phyloP scores from a whole-genome alignment of 1,140 invertebrate genomes.

The Brachionus asplanchnoidis region DNA sequence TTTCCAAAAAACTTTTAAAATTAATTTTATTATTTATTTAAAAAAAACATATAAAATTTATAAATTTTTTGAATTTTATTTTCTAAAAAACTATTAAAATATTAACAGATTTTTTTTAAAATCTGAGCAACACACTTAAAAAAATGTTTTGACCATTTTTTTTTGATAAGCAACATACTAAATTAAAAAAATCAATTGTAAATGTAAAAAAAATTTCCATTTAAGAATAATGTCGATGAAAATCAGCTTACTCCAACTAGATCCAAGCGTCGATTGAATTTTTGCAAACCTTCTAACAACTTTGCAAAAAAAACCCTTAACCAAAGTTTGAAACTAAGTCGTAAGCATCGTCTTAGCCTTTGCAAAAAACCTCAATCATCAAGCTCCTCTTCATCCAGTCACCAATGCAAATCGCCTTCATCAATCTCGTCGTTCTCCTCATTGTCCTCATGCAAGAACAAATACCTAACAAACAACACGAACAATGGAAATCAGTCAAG shows the following conservation, averaged over 20 bases:
- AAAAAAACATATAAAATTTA: too few relatives aligned
- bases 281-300: not conserved
- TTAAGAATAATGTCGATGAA: not conserved
- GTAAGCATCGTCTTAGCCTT: not conserved
- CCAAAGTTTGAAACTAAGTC: not conserved
- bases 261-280: conserved; percentile 17
- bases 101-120: too few relatives aligned
- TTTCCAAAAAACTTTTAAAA: too few relatives aligned
- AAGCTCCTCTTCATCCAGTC: not conserved
- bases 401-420: conserved; percentile 39
- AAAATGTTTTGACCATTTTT: too few relatives aligned
- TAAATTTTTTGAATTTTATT: too few relatives aligned
- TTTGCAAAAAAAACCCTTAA: not conserved
- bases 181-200: too few relatives aligned
- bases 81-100: too few relatives aligned
- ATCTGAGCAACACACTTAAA: too few relatives aligned
- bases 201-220: not conserved
- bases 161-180: too few relatives aligned
- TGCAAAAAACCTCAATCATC: not conserved
- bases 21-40: too few relatives aligned
- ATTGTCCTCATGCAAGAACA: not conserved
- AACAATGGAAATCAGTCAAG: not conserved
- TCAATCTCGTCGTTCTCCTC: conserved; percentile 22
- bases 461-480: conserved; percentile 6
- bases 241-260: not conserved